A percentile compares a stretch with the other conserved stretches of the same genome.
Conservation (phyloP, 2,888 invertebrate species). For the Chrysomela aeneicollis region DNA sequence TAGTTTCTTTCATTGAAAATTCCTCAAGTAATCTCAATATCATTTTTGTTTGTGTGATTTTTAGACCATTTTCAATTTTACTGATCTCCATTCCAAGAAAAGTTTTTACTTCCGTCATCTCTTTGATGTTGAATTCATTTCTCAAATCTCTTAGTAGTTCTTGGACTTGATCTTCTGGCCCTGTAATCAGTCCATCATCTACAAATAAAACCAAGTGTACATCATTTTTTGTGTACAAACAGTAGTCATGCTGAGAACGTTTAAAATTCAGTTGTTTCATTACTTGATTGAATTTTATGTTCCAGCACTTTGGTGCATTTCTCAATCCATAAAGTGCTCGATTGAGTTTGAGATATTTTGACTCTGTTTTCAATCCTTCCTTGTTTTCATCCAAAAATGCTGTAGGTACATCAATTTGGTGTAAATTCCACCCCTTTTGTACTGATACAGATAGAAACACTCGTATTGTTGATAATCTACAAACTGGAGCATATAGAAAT, state of each 20-base stretch:
- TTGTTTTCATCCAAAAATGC: not conserved
- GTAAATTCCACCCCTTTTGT: slow-evolving; percentile 12
- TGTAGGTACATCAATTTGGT: slow-evolving; percentile 19
- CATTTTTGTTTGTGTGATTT: slow-evolving; percentile 30
- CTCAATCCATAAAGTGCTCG: slow-evolving; percentile 8
- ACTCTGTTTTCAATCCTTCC: not conserved
- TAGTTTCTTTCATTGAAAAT: slow-evolving; percentile 27
- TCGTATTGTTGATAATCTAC: slow-evolving; percentile 21
- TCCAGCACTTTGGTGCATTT: slow-evolving; percentile 15
- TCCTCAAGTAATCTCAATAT: slow-evolving; percentile 27
- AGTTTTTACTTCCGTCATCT: slow-evolving; percentile 26
- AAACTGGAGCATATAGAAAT: slow-evolving; percentile 23
- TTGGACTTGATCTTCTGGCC: slow-evolving; percentile 13
- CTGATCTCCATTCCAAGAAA: slow-evolving; percentile 35
- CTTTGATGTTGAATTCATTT: slow-evolving; percentile 22
- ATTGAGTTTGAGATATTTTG: not conserved
- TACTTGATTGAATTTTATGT: too few species aligned
- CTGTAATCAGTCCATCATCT: slow-evolving; percentile 20
- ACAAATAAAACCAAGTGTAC: slow-evolving; percentile 15
- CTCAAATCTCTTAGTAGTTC: slow-evolving; percentile 11
- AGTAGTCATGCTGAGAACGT: slow-evolving; percentile 34
- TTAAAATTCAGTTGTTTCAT: too few species aligned
- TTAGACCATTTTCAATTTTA: slow-evolving; percentile 20
- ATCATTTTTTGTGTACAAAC: slow-evolving; percentile 26
- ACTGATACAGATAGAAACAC: slow-evolving; percentile 11